These are phyloP conservation scores for Rhinella marina DNA, from an alignment of 2,797 vertebrate genomes.

Conservation along the genomic window DNA sequence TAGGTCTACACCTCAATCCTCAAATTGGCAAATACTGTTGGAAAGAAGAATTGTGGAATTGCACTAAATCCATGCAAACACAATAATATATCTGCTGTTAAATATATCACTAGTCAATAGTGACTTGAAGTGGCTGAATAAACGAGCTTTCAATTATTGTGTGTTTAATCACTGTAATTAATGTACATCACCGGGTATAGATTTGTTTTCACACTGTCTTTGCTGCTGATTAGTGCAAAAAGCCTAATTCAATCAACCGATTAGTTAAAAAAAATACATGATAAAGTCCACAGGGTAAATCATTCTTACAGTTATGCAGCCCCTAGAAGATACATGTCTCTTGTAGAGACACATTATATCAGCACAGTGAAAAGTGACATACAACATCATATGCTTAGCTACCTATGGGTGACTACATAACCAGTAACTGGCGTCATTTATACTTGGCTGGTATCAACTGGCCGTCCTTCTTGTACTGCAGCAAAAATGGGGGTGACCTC, in stretches of 20 bases:
- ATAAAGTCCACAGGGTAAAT: not conserved
- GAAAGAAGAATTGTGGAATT: not conserved
- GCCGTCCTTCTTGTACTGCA: not conserved
- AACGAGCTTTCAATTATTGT: not conserved
- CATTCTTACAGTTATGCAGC: not conserved
- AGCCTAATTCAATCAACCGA: not conserved
- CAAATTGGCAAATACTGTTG: not conserved
- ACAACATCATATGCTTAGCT: not conserved
- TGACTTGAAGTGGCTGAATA: not conserved
- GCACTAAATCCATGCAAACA: not conserved
- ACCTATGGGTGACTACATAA: not conserved
- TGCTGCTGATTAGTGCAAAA: not conserved
- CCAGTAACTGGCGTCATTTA: not conserved
- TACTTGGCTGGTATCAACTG: not conserved
- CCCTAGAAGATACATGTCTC: not conserved
- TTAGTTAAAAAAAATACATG: not conserved
- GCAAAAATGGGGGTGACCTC: not conserved
- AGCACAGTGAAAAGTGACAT: not conserved
- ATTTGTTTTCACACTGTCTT: not conserved
- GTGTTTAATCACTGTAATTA: slow-evolving; percentile 1
- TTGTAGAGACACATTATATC: not conserved
- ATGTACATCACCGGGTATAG: not conserved
- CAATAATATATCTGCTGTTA: not conserved
- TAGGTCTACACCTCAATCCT: not conserved
- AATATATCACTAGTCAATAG: not conserved